Base-by-base conservation (phyloP, 2,888 invertebrate species). In the Andrena camellia region DNA sequence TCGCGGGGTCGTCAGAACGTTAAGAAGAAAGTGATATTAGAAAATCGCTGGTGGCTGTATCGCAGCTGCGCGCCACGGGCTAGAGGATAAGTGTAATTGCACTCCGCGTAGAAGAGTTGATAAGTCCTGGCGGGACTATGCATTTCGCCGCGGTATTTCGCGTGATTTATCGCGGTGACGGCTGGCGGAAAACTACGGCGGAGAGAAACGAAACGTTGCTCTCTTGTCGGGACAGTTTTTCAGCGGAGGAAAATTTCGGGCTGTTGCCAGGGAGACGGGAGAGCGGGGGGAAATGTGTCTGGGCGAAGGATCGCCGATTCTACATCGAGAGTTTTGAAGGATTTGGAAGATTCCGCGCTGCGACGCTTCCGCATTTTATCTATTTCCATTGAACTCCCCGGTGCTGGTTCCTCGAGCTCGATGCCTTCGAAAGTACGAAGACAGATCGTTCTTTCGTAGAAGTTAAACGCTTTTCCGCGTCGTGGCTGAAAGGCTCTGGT, bases 131-230 rank as follows among this genome's bases (percentile, higher is more conserved):
- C 63, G 69, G 42, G 23, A 23, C 62, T 42, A 59, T 69, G 72
- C 68, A 70, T 83, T 83, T 57, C 75, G 64, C 59, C 68, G 50
- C 33, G 81, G 42, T 76, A 33, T 73, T 77, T 64, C 72, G 68
- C 29, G 63, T 81, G 83, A 83, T 83, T 81, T 81, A 83, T 83
- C 77, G 62, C 75, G 13, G 73, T 54, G 67, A 42, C 73, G 81
- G 73, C 42, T 57, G 72, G 23, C 66, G 70, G 70, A n/a, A 52
- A 72, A 42, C 13, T 33, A 57, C n/a, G 17, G n/a, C 7, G 5
- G 10, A 26, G 26, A 48, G 20, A 60, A 5, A 75, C 10, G 62
- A 6, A 63, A 26, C 48, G 29, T 31, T 2, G 69, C 79, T 62
- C 67, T 71, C 71, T 73, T 50, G 70, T 70, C 70, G 54, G 35